Conservation (phyloP, 2,888 invertebrate genomes). For the Cinara cedri region DNA sequence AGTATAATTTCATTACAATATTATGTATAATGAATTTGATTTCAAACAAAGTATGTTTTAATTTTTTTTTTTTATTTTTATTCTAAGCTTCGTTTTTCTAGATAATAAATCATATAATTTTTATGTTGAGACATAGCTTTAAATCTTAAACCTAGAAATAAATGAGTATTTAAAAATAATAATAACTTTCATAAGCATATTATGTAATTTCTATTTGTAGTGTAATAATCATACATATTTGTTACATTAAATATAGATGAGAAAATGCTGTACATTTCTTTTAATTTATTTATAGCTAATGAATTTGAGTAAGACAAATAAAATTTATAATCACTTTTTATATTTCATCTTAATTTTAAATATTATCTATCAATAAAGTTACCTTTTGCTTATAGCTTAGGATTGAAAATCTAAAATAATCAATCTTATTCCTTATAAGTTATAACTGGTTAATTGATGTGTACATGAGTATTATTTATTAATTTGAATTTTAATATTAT, state of each 20-base stretch:
- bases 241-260: constrained; percentile 47
- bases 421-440: no score
- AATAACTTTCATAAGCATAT: constrained; percentile 17
- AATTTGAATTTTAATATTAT: not conserved
- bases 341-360: constrained; percentile 48
- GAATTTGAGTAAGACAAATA: constrained; percentile 54
- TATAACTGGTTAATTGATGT: no score
- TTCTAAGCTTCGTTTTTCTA: constrained; percentile 56
- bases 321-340: constrained; percentile 53
- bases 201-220: constrained; percentile 39
- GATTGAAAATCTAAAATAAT: constrained; percentile 19
- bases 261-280: constrained; percentile 43
- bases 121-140: constrained; percentile 46
- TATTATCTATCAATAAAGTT: constrained; percentile 46
- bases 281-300: constrained; percentile 48
- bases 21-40: constrained; percentile 48
- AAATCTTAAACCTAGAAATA: constrained; percentile 20
- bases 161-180: constrained; percentile 42
- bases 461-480: constrained; percentile 18
- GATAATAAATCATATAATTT: constrained; percentile 51
- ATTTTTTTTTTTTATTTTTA: constrained; percentile 51
- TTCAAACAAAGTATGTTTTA: constrained; percentile 52
- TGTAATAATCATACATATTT: constrained; percentile 38
- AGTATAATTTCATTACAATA: constrained; percentile 45
- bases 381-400: constrained; percentile 28